Evolutionary conservation across 2,888 invertebrate genomes (phyloP).

Genomic region (Ophonus ardosiacus): DNA sequence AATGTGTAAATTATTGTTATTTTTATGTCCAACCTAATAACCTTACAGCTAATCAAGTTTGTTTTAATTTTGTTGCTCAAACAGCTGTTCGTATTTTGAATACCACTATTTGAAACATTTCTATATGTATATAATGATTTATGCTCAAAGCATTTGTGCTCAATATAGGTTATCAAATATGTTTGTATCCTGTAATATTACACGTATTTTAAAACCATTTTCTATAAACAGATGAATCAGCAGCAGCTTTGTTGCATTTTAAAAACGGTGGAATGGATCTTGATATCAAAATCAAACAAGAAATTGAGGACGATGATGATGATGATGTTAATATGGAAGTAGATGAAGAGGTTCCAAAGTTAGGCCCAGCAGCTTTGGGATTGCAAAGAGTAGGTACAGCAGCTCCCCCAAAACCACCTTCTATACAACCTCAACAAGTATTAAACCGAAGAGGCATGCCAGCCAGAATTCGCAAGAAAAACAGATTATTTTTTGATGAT

Average conservation of each 20-base stretch:
- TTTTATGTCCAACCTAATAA: slow-evolving; percentile 32
- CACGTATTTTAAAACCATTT: slow-evolving; percentile 5
- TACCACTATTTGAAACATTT: background rate
- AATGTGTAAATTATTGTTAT: slow-evolving; percentile 9
- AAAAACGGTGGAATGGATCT: slow-evolving; percentile 77
- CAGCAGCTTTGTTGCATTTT: slow-evolving; percentile 77
- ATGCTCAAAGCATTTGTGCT: background rate
- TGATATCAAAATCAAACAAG: slow-evolving; percentile 68
- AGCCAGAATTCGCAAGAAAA: slow-evolving; percentile 92
- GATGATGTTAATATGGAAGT: slow-evolving; percentile 78
- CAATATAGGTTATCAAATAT: slow-evolving; percentile 14
- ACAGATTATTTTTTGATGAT: slow-evolving; percentile 92
- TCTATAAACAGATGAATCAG: slow-evolving; percentile 76
- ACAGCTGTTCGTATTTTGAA: background rate
- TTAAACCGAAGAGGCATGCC: slow-evolving; percentile 94
- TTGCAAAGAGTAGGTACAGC: slow-evolving; percentile 90
- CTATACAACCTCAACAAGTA: slow-evolving; percentile 86
- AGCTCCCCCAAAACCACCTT: slow-evolving; percentile 83
- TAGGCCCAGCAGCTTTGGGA: slow-evolving; percentile 89
- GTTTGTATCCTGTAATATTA: slow-evolving; percentile 58
- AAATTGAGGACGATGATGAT: slow-evolving; percentile 79
- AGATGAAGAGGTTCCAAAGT: slow-evolving; percentile 83
- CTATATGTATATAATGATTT: background rate
- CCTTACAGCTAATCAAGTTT: slow-evolving; percentile 28
- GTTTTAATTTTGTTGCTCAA: slow-evolving; percentile 27